Percentiles rank a stretch among this genome's conserved stretches.
phyloP scores from a whole-genome alignment of 2,113 vertebrate species.

The Cynocephalus volans region DNA sequence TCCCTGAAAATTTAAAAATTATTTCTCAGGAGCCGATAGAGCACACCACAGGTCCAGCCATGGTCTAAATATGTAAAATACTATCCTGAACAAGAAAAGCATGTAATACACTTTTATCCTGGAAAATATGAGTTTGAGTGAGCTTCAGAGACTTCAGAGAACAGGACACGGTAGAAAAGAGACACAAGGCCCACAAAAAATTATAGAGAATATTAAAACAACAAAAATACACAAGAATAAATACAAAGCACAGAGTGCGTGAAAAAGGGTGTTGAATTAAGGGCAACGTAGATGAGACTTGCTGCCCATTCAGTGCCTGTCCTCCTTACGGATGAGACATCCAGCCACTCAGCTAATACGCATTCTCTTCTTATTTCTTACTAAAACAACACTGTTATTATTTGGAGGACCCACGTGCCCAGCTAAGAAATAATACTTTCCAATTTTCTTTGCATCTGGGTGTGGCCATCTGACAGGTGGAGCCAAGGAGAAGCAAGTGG shows the following conservation, averaged over 20 bases:
- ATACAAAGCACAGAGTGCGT: neutral
- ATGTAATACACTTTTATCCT: neutral
- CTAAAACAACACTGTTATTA: slow-evolving; percentile 7
- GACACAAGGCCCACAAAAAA: neutral
- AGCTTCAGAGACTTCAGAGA: neutral
- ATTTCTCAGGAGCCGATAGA: neutral
- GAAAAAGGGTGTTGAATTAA: neutral
- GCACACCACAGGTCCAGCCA: neutral
- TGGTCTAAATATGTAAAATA: neutral
- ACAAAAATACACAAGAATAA: neutral
- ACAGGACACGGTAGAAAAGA: neutral
- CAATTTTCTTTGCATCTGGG: neutral
- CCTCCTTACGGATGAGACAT: neutral
- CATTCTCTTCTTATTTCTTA: neutral
- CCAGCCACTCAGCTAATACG: neutral
- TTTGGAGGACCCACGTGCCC: neutral
- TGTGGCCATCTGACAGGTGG: neutral
- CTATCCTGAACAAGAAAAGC: neutral
- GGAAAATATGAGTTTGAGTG: neutral
- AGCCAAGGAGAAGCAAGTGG: neutral
- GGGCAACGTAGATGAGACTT: neutral
- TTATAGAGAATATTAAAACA: neutral
- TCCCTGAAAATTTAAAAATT: neutral
- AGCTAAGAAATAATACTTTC: neutral
- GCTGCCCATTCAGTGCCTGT: neutral